These are phyloP conservation scores for Acanthosepion pharaonis DNA, from an alignment of 2,888 invertebrate species.

Conservation along the genomic window DNA sequence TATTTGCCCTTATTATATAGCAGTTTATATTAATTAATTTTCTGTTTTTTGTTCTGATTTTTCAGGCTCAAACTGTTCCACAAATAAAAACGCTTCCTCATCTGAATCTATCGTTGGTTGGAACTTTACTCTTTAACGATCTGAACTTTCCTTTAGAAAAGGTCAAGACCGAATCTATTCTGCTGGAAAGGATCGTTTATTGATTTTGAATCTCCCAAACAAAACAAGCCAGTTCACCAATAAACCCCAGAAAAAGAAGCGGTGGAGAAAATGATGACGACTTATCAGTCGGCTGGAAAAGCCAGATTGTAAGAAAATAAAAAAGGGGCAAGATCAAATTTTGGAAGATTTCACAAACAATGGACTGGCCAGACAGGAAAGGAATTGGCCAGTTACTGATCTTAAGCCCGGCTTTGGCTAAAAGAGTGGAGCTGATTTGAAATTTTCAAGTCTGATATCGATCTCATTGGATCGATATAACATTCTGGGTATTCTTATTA, in stretches of 20 bases:
- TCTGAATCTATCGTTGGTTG: background rate
- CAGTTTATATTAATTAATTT: too few relatives aligned
- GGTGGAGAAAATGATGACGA: too few relatives aligned
- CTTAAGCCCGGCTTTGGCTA: background rate
- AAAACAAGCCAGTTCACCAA: background rate
- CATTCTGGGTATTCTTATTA: background rate
- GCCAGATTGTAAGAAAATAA: background rate
- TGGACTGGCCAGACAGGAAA: background rate
- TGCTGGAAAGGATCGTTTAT: background rate
- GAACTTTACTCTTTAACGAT: background rate
- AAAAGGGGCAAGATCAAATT: background rate
- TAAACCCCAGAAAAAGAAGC: background rate
- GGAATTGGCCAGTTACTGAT: background rate
- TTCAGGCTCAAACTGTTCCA: too few relatives aligned
- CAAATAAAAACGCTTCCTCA: background rate
- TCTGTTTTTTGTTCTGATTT: too few relatives aligned
- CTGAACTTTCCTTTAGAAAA: background rate
- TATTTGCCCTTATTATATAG: too few relatives aligned
- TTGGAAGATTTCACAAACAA: background rate
- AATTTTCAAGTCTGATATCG: constrained; percentile 14
- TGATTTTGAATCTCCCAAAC: background rate
- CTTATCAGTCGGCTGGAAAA: too few relatives aligned
- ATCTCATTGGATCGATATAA: background rate
- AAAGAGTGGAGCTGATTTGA: background rate
- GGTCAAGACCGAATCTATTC: background rate